Evolutionary conservation across 2,797 vertebrate species (phyloP), one percentile per base, ranked within the genome.

Genomic region (Vireo griseus): DNA sequence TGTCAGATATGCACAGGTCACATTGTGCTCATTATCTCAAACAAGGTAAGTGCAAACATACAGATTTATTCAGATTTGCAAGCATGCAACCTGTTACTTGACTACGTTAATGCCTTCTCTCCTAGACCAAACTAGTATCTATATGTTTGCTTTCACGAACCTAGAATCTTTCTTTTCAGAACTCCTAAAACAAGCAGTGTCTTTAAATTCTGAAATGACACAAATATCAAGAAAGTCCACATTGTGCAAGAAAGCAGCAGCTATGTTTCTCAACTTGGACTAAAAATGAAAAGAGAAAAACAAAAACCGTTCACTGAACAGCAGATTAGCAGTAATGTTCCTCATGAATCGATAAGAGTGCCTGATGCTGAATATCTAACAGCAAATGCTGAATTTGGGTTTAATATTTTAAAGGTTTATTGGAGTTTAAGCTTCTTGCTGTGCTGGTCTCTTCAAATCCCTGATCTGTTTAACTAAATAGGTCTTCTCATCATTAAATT

Each of bases 381-480:
- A 98, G 98, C 98, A 97, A 98, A 98, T 97, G 98, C 98, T 98
- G 98, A 98, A 97, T 97, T 97, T 98, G 98, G 97, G 71, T 98
- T 98, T 97, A 98, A 96, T 95, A 97, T 96, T 97, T 93, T 96
- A 95, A 97, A 73, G 94, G 97, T 92, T 94, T 94, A 95, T 97
- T 98, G 97, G 92, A 96, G 95, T 95, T 98, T 97, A 99, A 97
- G 99, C 98, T 97, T 99, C 99, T 97, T 99, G 99, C 89, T 99
- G 98, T 61, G 98, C 98, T 80, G 99, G 99, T 98, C 99, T 99
- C 98, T 99, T 99, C 97, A 99, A 98, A 98, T 99, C 99, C 98
- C 99, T 98, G 98, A 99, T 99, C 98, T 99, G 99, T 98, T 99
- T 99, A 97, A 99, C 98, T 98, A 99, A 98, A 98, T 99, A 99